Conservation (phyloP, 1,140 invertebrate genomes). For the Cecropterus lyciades region DNA sequence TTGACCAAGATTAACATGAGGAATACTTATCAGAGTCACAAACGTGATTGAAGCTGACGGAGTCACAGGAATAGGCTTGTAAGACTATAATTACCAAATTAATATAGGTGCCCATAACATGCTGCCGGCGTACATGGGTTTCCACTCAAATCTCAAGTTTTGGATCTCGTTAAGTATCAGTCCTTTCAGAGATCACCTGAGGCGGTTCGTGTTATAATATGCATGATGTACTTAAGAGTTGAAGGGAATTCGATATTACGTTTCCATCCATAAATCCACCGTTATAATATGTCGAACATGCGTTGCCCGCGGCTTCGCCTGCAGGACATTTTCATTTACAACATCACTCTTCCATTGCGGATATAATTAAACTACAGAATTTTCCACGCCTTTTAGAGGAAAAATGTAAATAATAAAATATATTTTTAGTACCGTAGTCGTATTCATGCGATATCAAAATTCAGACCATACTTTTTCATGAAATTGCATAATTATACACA, state of each 20-base stretch:
- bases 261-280: slow-evolving; percentile 1
- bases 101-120: not conserved
- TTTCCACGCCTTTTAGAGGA: not conserved
- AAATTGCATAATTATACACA: no score
- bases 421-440: no score
- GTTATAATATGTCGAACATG: not conserved
- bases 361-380: not conserved
- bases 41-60: no score
- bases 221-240: slow-evolving; percentile 22
- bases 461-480: no score
- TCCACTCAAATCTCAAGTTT: slow-evolving; percentile 10
- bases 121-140: slow-evolving; percentile 16
- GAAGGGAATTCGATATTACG: slow-evolving; percentile 10
- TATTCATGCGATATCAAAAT: no score
- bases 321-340: not conserved
- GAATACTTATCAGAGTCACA: no score
- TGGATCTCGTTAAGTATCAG: slow-evolving; percentile 24
- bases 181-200: slow-evolving; percentile 19
- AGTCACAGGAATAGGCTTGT: no score
- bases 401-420: not conserved
- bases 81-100: slow-evolving; percentile 6
- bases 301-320: not conserved
- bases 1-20: no score
- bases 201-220: slow-evolving; percentile 20
- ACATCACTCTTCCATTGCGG: not conserved